phyloP scores from a whole-genome alignment of 2,888 invertebrate species.

The Rotaria sp. region DNA sequence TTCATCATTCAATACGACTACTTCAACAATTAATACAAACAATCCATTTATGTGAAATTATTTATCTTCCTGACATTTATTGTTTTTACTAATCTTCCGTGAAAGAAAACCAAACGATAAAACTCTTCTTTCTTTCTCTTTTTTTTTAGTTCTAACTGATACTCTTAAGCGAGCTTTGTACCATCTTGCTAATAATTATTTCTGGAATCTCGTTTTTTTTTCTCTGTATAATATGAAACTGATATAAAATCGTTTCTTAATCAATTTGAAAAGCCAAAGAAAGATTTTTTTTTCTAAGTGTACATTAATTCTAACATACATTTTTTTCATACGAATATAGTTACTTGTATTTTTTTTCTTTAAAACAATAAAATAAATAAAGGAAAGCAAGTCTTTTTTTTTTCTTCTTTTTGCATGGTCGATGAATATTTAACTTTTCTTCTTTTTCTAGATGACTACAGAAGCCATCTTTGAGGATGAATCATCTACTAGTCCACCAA shows the following conservation, averaged over 20 bases:
- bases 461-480: neutral
- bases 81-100: neutral
- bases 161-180: neutral
- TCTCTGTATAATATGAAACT: neutral
- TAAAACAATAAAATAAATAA: neutral
- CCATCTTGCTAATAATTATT: neutral
- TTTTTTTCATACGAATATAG: neutral
- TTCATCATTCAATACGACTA: neutral
- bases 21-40: neutral
- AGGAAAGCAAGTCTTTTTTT: neutral
- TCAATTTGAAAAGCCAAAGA: neutral
- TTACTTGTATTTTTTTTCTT: constrained; percentile 16
- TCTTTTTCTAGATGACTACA: neutral
- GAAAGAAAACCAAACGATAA: neutral
- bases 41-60: constrained; percentile 16
- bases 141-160: neutral
- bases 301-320: neutral
- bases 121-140: no score
- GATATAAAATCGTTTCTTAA: neutral
- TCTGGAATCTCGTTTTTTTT: neutral
- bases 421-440: neutral
- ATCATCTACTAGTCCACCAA: neutral
- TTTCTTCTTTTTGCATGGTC: neutral
- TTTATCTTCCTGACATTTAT: neutral
- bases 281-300: neutral